phyloP scores from a whole-genome alignment of 2,797 vertebrate genomes.

The Cheirogaleus major region DNA sequence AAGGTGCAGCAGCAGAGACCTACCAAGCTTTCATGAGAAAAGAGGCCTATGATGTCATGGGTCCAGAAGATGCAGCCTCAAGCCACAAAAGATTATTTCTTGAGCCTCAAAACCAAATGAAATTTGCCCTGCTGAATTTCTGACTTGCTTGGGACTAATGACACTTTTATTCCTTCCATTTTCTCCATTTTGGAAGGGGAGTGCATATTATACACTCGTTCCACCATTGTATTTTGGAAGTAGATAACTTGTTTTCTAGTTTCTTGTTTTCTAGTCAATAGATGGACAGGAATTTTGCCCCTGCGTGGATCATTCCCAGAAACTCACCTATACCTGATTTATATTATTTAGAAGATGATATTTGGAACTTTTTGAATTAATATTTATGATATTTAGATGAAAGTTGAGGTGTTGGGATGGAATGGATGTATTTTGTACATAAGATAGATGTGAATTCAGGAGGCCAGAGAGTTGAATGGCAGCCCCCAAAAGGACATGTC shows the following conservation, averaged over 20 bases:
- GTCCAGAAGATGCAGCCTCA: not conserved
- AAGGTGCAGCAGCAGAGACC: not conserved
- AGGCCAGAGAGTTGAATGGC: not conserved
- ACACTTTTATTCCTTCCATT: not conserved
- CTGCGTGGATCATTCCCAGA: not conserved
- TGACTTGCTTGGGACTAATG: not conserved
- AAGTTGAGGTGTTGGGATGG: not conserved
- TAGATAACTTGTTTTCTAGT: not conserved
- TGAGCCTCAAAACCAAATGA: not conserved
- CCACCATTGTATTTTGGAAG: not conserved
- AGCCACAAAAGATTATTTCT: not conserved
- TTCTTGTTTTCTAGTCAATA: not conserved
- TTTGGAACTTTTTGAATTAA: not conserved
- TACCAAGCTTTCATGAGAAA: not conserved
- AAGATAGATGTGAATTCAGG: not conserved
- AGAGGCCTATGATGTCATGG: not conserved
- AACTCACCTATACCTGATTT: not conserved
- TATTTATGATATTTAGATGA: not conserved
- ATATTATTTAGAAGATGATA: not conserved
- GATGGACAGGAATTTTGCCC: not conserved
- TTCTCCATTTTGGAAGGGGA: not conserved
- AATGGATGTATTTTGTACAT: not conserved
- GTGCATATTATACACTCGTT: not conserved
- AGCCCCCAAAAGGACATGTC: not conserved
- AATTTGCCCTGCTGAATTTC: not conserved